Evolutionary conservation across 2,797 vertebrate species (phyloP).

Genomic region (Lindbergichthys nudifrons): DNA sequence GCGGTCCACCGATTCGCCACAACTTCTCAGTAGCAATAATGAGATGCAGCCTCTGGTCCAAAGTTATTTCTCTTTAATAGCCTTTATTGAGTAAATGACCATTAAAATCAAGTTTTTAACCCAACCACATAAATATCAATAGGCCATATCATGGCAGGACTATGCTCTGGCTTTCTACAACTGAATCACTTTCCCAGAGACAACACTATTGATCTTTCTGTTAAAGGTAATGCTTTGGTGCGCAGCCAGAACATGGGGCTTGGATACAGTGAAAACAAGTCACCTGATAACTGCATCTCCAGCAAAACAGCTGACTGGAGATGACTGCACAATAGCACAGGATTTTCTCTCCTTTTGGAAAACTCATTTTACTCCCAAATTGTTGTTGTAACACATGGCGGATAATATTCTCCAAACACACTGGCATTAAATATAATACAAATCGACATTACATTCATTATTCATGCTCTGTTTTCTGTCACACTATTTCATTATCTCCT

Average conservation of each 20-base stretch:
- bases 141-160: conserved; percentile 69
- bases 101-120: conserved; percentile 84
- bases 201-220: conserved; percentile 83
- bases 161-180: conserved; percentile 68
- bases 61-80: conserved; percentile 79
- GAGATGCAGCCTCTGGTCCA: conserved; percentile 52
- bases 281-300: conserved; percentile 33
- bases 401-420: conserved; percentile 35
- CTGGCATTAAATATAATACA: conserved; percentile 39
- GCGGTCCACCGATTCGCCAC: conserved; percentile 50
- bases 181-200: conserved; percentile 80
- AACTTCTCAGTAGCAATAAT: conserved; percentile 57
- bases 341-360: conserved; percentile 8
- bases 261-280: conserved; percentile 47
- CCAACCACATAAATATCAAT: conserved; percentile 83
- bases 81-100: conserved; percentile 83
- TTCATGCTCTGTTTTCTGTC: conserved; percentile 37
- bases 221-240: conserved; percentile 76
- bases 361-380: conserved; percentile 36
- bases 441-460: conserved; percentile 36
- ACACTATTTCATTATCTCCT: conserved; percentile 55
- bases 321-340: conserved; percentile 1
- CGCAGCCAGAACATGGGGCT: conserved; percentile 59
- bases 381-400: conserved; percentile 14
- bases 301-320: conserved; percentile 32